phyloP scores from a whole-genome alignment of 1,140 invertebrate genomes.

The Propsilocerus akamusi region DNA sequence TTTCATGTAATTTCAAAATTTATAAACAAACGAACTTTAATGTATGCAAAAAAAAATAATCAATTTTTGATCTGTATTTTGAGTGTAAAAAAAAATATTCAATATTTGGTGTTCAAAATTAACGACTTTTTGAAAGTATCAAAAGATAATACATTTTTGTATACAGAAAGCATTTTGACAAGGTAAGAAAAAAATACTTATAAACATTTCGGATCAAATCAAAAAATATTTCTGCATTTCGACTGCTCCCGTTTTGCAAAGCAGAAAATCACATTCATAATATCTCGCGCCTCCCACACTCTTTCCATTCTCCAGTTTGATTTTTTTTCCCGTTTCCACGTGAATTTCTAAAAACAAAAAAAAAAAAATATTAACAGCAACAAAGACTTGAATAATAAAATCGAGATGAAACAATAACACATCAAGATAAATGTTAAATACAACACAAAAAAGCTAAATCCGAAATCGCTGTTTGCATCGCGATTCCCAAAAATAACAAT shows the following conservation, averaged over 20 bases:
- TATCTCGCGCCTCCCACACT: too few relatives aligned
- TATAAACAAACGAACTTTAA: neutral
- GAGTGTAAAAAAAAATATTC: conserved; percentile 1
- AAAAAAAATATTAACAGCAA: neutral
- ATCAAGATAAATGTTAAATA: neutral
- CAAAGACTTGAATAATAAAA: neutral
- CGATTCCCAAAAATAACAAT: conserved; percentile 2
- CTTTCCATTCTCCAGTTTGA: too few relatives aligned
- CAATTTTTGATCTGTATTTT: neutral
- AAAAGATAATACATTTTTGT: too few relatives aligned
- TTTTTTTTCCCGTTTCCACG: too few relatives aligned
- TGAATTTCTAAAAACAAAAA: neutral
- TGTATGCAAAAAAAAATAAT: neutral
- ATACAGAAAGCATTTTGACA: too few relatives aligned
- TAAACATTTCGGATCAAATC: too few relatives aligned
- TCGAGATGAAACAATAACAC: neutral
- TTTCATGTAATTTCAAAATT: conserved; percentile 3
- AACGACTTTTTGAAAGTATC: too few relatives aligned
- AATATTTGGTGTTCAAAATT: conserved; percentile 3
- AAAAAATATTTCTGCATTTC: too few relatives aligned
- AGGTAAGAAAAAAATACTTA: too few relatives aligned
- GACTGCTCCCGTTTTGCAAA: too few relatives aligned
- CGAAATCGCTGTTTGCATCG: neutral
- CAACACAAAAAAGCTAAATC: neutral
- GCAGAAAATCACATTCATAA: too few relatives aligned